These are phyloP conservation scores for Pogonocichla stellata DNA, from an alignment of 2,113 vertebrate species.

Conservation along the genomic window DNA sequence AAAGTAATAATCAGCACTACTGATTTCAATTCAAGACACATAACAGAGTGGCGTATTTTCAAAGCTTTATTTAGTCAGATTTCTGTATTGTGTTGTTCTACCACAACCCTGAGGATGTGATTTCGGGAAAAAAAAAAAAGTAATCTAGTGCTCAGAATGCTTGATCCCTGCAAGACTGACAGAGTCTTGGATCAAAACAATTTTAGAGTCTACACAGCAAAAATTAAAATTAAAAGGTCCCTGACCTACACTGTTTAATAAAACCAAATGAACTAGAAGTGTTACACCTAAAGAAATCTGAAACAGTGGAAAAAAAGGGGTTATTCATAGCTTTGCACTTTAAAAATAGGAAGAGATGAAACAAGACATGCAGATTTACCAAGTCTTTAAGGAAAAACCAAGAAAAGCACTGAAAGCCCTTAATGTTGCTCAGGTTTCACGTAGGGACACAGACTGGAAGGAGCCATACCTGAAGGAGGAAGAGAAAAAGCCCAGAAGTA, in stretches of 20 bases:
- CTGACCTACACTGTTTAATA: background rate
- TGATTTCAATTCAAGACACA: background rate
- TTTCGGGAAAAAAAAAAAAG: background rate
- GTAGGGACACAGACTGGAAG: conserved; percentile 98
- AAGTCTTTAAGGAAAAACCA: conserved; percentile 97
- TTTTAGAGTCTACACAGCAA: background rate
- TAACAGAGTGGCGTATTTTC: fast-evolving
- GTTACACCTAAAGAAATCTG: conserved; percentile 50
- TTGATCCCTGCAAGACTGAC: background rate
- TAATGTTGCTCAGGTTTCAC: conserved; percentile 99
- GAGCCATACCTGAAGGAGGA: conserved; percentile 97
- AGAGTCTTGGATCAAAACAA: background rate
- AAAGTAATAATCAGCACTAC: background rate
- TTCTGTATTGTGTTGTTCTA: background rate
- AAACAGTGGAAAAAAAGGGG: conserved; percentile 29
- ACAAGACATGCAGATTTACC: conserved; percentile 93
- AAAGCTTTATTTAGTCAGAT: background rate
- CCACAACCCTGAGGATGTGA: background rate
- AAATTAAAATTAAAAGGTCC: background rate
- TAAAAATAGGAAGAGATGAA: conserved; percentile 69
- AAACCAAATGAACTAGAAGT: background rate
- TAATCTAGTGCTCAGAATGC: background rate
- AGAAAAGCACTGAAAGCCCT: conserved; percentile 98
- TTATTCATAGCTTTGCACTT: conserved; percentile 62
- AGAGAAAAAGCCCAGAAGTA: conserved; percentile 87